Evolutionary conservation across 2,888 invertebrate species (phyloP).

Genomic region (Chymomyza caudatula): DNA sequence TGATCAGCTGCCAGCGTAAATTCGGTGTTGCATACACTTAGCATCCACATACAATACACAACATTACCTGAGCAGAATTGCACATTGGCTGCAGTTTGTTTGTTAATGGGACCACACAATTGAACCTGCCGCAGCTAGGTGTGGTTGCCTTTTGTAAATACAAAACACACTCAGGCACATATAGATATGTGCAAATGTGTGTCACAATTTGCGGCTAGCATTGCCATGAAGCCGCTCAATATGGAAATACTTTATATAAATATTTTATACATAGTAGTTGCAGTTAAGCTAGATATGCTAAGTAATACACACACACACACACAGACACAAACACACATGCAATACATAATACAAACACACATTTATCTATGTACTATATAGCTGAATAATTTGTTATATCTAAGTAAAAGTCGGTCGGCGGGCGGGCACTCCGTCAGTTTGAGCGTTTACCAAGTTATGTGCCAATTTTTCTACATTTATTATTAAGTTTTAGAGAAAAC

Average conservation of each 20-base stretch:
- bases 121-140: slow-evolving; percentile 27
- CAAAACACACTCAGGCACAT: slow-evolving; percentile 8
- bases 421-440: slow-evolving; percentile 40
- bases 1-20: not conserved
- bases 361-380: slow-evolving; percentile 31
- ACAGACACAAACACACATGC: not conserved
- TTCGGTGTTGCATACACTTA: not conserved
- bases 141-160: slow-evolving; percentile 29
- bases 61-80: slow-evolving; percentile 33
- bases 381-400: slow-evolving; percentile 11
- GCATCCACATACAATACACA: slow-evolving; percentile 20
- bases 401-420: slow-evolving; percentile 35
- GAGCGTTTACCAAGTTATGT: slow-evolving; percentile 59
- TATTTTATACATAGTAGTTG: slow-evolving; percentile 1
- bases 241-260: not conserved
- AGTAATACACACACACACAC: slow-evolving; percentile 4
- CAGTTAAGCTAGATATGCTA: not conserved
- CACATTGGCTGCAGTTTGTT: not conserved
- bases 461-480: slow-evolving; percentile 62
- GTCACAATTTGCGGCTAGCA: not conserved
- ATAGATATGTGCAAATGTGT: not conserved
- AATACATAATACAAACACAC: slow-evolving; percentile 20
- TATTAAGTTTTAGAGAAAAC: slow-evolving; percentile 1
- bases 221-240: not conserved
- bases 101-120: slow-evolving; percentile 34